Percentiles rank a stretch among this genome's conserved stretches.
These are phyloP conservation scores for Bombus polaris DNA, from an alignment of 1,140 invertebrate species.

Conservation along the genomic window DNA sequence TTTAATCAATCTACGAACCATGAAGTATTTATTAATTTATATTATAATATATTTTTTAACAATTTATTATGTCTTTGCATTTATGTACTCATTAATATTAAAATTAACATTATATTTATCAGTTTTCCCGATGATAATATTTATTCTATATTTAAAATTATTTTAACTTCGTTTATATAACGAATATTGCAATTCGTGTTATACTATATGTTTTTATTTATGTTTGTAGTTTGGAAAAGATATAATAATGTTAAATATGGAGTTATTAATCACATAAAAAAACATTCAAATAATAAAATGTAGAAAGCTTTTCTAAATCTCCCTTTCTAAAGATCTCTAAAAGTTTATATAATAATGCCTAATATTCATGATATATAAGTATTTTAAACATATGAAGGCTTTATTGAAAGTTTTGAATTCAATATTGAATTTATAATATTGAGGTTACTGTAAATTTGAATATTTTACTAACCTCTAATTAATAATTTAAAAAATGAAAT, in stretches of 20 bases:
- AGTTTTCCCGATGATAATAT: too few species aligned
- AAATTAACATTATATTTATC: neutral
- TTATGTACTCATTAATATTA: neutral
- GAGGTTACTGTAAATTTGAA: neutral
- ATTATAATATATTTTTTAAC: too few species aligned
- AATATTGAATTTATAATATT: neutral
- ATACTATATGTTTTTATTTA: neutral
- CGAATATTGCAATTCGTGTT: too few species aligned
- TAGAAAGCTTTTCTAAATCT: neutral
- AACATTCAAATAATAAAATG: neutral
- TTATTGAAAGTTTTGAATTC: neutral
- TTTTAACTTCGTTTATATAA: too few species aligned
- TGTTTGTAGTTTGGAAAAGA: neutral
- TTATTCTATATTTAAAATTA: too few species aligned
- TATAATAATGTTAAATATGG: neutral
- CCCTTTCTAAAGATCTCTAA: neutral
- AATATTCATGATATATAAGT: neutral
- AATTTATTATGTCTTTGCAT: neutral
- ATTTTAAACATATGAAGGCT: neutral
- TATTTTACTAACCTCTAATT: neutral
- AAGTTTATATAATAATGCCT: neutral
- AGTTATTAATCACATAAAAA: neutral
- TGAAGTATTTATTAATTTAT: too few species aligned
- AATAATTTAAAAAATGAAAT: slow-evolving; percentile 3
- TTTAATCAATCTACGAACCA: neutral